Percentiles rank a stretch among this genome's conserved stretches.
These are phyloP conservation scores for Pachydiplax longipennis DNA, from an alignment of 2,888 invertebrate genomes.

Conservation along the genomic window DNA sequence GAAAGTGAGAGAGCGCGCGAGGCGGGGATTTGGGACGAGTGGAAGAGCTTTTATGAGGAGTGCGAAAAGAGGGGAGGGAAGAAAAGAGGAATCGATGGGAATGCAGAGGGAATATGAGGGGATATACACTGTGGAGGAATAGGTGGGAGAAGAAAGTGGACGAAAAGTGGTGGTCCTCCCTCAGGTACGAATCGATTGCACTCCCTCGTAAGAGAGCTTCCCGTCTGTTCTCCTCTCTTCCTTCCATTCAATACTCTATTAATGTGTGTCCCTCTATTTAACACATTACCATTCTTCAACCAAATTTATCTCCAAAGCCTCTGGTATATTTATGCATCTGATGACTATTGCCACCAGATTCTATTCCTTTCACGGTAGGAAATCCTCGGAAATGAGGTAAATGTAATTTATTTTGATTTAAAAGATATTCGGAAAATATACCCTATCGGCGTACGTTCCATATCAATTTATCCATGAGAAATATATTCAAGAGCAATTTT, in stretches of 20 bases:
- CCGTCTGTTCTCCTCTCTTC: background rate
- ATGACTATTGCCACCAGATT: too few species aligned
- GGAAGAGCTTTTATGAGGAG: background rate
- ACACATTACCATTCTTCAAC: background rate
- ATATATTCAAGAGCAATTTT: too few species aligned
- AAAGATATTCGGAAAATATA: too few species aligned
- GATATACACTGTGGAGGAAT: background rate
- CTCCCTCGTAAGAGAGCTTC: background rate
- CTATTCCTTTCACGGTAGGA: too few species aligned
- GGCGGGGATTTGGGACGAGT: background rate
- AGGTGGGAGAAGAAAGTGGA: background rate
- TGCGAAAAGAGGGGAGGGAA: background rate
- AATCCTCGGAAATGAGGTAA: too few species aligned
- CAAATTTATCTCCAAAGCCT: background rate
- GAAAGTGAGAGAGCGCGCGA: slow-evolving; percentile 7
- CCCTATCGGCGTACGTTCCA: too few species aligned
- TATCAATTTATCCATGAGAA: too few species aligned
- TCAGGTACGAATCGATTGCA: background rate
- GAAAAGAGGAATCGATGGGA: background rate
- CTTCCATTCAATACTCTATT: background rate
- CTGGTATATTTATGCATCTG: too few species aligned
- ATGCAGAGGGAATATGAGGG: background rate
- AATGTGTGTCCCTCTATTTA: background rate
- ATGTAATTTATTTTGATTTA: too few species aligned
- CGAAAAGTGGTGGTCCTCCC: background rate